Evolutionary conservation across 2,888 invertebrate species (phyloP).

Genomic region (Xestia ashworthii): DNA sequence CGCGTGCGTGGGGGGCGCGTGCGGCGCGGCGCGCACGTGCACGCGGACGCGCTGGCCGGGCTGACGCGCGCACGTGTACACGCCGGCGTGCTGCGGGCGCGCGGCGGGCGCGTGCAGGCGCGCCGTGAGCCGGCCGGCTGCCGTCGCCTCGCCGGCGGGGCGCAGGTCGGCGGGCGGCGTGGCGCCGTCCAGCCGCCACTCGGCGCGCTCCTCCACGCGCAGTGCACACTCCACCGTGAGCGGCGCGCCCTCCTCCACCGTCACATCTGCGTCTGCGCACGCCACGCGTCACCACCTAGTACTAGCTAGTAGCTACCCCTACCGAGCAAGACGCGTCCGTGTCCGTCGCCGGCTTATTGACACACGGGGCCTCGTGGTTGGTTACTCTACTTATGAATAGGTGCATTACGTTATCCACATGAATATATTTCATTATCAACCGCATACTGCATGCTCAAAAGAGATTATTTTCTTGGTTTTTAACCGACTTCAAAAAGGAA

Average conservation of each 20-base stretch:
- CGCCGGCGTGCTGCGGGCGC: conserved; percentile 77
- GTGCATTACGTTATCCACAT: background rate
- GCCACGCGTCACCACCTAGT: conserved; percentile 55
- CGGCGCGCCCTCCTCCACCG: conserved; percentile 81
- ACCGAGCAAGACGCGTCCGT: no score
- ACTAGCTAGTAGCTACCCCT: conserved; percentile 20
- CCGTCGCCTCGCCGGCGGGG: conserved; percentile 72
- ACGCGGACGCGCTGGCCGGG: conserved; percentile 77
- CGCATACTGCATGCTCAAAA: no score
- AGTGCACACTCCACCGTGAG: conserved; percentile 83
- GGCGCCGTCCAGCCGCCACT: conserved; percentile 78
- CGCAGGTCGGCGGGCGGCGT: conserved; percentile 77
- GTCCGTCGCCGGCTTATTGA: background rate
- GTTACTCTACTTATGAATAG: background rate
- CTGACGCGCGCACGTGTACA: conserved; percentile 79
- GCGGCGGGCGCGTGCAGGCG: conserved; percentile 75
- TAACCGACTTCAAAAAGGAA: no score
- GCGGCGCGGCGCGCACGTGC: conserved; percentile 62
- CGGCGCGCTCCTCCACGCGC: conserved; percentile 78
- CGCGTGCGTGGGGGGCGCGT: background rate
- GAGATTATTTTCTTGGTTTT: no score
- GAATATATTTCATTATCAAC: background rate
- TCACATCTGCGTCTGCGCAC: conserved; percentile 72
- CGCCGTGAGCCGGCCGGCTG: conserved; percentile 72
- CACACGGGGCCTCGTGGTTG: background rate